Evolutionary conservation across 2,888 invertebrate genomes (phyloP), one percentile per base, ranked within the genome.

Genomic region (Eupithecia inturbata): DNA sequence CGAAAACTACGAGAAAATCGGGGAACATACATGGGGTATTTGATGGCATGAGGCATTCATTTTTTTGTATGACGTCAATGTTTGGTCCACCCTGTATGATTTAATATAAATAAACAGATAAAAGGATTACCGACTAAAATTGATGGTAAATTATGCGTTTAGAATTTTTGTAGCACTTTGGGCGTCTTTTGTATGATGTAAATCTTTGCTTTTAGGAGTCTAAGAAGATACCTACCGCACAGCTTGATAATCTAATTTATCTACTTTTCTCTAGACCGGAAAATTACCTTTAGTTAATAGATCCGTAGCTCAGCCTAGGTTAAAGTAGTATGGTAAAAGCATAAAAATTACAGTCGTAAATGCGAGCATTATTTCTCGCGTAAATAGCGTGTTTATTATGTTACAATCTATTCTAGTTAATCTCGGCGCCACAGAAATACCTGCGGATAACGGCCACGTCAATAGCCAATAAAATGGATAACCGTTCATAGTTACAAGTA

Each of bases 401-500:
- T 64, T 53, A 70, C 68, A 74, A 68, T 64, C 39, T 62, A 49
- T 71, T 77, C 72, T 78, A 70, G 74, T 72, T 71, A 79, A 78
- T 64, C 67, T 70, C 70, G 64, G 75, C 71, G 78, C 79, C 63
- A 53, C 69, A 81, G 82, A 80, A 83, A 83, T 83, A 75, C 77
- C 81, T 74, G 71, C 78, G 36, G 75, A 71, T 84, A 87, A 86
- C 84, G 84, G 86, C 83, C 75, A 79, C 75, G 74, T 78, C 79
- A 79, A 83, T 84, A 78, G 80, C 80, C 80, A 84, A 85, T 88
- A 87, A 87, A 87, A 84, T 82, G 74, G 79, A 83, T 85, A 84
- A 84, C 85, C 81, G 83, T 86, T 80, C 81, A 77, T 81, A 76
- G 75, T 69, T 80, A 75, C 78, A 78, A n/a, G 49, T 49, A n/a